These are phyloP conservation scores for Pterophyllum scalare DNA, from an alignment of 2,113 vertebrate genomes.

Conservation along the genomic window DNA sequence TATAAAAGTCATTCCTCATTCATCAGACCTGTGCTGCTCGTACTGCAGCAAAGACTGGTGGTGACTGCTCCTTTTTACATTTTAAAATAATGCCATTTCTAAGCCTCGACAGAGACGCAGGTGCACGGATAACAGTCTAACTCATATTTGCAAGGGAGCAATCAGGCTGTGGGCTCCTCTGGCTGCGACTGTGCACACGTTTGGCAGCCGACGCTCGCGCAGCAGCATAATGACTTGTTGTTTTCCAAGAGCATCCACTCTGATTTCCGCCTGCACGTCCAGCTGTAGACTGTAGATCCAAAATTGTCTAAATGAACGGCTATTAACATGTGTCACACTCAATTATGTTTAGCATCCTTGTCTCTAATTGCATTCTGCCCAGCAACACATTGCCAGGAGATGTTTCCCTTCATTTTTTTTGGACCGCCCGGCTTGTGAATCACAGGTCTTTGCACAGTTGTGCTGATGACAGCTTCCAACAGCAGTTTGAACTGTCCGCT, in stretches of 20 bases:
- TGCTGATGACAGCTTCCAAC: not conserved
- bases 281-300: slow-evolving; percentile 56
- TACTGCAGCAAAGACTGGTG: not conserved
- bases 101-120: slow-evolving; percentile 27
- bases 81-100: slow-evolving; percentile 19
- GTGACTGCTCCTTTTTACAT: slow-evolving; percentile 2
- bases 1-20: slow-evolving; percentile 21
- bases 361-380: slow-evolving; percentile 72
- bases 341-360: slow-evolving; percentile 74
- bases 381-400: slow-evolving; percentile 55
- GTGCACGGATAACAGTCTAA: slow-evolving; percentile 9
- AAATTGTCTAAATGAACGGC: slow-evolving; percentile 71
- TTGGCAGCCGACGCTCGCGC: slow-evolving; percentile 27
- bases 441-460: not conserved
- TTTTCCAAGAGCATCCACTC: slow-evolving; percentile 57
- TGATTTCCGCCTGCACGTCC: slow-evolving; percentile 35
- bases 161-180: slow-evolving; percentile 31
- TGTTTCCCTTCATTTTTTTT: slow-evolving; percentile 47
- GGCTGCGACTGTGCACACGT: slow-evolving; percentile 33
- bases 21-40: slow-evolving; percentile 20
- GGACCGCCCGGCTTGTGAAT: slow-evolving; percentile 22
- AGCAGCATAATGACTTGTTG: slow-evolving; percentile 58
- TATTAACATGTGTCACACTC: slow-evolving; percentile 76
- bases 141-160: slow-evolving; percentile 21
- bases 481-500: not conserved